Evolutionary conservation across 1,140 invertebrate genomes (phyloP).

Genomic region (Drosophila sp.): DNA sequence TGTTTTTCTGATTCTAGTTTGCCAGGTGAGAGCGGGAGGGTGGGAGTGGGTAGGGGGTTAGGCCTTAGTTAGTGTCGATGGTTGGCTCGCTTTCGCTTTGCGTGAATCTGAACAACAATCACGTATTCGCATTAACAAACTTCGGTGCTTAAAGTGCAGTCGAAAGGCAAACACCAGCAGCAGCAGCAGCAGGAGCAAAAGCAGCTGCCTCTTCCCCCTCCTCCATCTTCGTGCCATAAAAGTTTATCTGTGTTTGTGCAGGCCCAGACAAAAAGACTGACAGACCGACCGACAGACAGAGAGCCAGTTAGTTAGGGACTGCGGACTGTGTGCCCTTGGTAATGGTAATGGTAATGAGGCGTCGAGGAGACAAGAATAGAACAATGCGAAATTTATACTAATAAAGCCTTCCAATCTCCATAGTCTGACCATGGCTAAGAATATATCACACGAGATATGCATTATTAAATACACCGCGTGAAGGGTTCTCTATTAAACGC

Average conservation of each 20-base stretch:
- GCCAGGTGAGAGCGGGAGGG: background rate
- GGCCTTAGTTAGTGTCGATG: conserved; percentile 36
- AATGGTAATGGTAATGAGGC: conserved; percentile 40
- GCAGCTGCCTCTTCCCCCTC: background rate
- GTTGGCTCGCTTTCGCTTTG: conserved; percentile 10
- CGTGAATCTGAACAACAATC: conserved; percentile 58
- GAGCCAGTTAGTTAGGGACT: background rate
- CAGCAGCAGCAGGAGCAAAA: background rate
- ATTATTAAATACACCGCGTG: background rate
- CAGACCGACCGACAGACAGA: background rate
- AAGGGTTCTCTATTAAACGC: background rate
- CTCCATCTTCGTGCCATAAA: conserved; percentile 26
- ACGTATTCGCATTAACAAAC: conserved; percentile 79
- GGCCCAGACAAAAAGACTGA: background rate
- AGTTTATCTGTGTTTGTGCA: conserved; percentile 72
- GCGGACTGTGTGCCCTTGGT: background rate
- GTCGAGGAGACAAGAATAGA: conserved; percentile 10
- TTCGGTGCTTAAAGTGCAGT: conserved; percentile 74
- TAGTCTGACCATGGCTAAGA: conserved; percentile 33
- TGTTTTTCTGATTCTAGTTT: conserved; percentile 25
- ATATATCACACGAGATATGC: conserved; percentile 21
- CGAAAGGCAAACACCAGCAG: conserved; percentile 61
- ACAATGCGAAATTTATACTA: conserved; percentile 12
- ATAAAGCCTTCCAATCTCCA: background rate
- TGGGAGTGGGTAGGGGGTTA: background rate